These are phyloP conservation scores for Micoletzkya japonica DNA, from an alignment of 2,888 invertebrate species.

Conservation along the genomic window DNA sequence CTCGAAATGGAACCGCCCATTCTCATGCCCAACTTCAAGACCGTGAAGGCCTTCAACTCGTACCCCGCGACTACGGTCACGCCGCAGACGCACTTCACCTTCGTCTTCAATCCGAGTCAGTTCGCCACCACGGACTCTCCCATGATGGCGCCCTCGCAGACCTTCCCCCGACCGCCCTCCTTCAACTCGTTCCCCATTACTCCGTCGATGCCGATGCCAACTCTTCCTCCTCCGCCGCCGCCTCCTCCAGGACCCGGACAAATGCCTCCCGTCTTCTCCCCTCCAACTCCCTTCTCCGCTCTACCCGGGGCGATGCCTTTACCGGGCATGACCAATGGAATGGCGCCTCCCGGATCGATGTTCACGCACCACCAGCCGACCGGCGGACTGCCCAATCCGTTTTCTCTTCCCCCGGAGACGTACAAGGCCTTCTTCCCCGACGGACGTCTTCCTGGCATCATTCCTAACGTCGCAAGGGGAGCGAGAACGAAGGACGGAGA, in stretches of 20 bases:
- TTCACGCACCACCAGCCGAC: constrained; percentile 13
- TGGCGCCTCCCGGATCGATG: background rate
- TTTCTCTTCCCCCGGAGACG: background rate
- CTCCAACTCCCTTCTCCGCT: background rate
- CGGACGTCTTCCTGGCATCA: constrained; percentile 13
- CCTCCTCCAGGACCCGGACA: background rate
- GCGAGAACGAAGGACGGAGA: constrained; percentile 1
- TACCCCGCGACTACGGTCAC: background rate
- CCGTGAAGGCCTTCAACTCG: background rate
- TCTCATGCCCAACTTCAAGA: background rate
- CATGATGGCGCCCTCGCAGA: too few species aligned
- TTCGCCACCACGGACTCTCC: constrained; percentile 7
- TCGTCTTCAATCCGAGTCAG: constrained; percentile 23
- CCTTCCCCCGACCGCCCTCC: background rate
- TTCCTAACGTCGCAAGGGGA: constrained; percentile 1
- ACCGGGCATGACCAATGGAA: too few species aligned
- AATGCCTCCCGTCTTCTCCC: background rate
- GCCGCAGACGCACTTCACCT: background rate
- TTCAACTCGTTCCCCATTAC: background rate
- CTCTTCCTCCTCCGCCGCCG: background rate
- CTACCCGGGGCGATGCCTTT: too few species aligned
- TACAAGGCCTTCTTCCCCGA: constrained; percentile 14
- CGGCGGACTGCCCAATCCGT: background rate
- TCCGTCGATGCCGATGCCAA: background rate
- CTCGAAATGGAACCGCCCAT: background rate